Conservation (phyloP, 2,113 vertebrate genomes). For the Oostethus manadensis region DNA sequence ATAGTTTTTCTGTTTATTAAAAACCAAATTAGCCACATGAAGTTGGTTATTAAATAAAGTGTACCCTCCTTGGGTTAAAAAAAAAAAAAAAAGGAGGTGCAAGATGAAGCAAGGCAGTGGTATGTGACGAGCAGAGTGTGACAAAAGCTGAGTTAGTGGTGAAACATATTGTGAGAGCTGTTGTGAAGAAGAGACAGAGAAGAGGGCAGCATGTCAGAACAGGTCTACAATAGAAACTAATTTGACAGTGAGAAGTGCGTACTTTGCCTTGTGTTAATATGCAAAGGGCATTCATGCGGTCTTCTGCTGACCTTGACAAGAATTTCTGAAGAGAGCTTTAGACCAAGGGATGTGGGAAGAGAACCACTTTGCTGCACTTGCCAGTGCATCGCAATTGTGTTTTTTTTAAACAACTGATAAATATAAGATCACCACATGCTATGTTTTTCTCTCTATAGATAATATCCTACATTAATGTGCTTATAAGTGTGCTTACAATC, state of each 20-base stretch:
- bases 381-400: no score
- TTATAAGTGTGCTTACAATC: no score
- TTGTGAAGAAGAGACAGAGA: constrained; percentile 26
- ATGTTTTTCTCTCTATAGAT: no score
- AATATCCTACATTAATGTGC: no score
- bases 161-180: constrained; percentile 34
- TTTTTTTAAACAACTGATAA: no score
- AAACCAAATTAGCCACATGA: no score
- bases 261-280: background rate
- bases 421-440: no score
- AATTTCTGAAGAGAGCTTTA: background rate
- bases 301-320: background rate
- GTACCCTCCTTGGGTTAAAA: background rate
- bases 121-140: constrained; percentile 27
- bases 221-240: constrained; percentile 3
- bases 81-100: constrained; percentile 9
- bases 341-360: no score
- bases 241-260: no score
- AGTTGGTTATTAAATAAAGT: no score
- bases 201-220: constrained; percentile 1
- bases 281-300: background rate
- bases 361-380: no score
- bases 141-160: constrained; percentile 34
- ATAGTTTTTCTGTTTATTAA: no score
- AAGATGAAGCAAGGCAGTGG: constrained; percentile 22